phyloP scores from a whole-genome alignment of 2,797 vertebrate species.

The Discoglossus pictus region DNA sequence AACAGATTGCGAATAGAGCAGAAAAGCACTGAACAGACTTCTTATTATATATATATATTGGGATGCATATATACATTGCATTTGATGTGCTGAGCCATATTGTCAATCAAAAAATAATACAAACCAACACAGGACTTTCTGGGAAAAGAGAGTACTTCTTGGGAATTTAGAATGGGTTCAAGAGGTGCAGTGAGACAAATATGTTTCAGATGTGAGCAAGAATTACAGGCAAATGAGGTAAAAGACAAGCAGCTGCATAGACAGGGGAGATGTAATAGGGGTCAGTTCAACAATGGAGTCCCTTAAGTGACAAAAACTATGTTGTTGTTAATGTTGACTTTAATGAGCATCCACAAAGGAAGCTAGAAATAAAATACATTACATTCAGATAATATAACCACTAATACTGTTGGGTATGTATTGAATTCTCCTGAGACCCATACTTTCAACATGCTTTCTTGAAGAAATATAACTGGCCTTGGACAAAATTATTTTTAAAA shows the following conservation, averaged over 20 bases:
- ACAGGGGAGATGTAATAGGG: background rate
- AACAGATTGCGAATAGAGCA: constrained; percentile 14
- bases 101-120: constrained; percentile 26
- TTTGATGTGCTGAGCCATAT: background rate
- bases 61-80: background rate
- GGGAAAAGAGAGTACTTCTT: background rate
- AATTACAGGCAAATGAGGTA: constrained; percentile 12
- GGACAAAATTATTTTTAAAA: no score
- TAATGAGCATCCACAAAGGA: constrained; percentile 12
- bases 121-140: constrained; percentile 24
- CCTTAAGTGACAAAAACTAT: background rate
- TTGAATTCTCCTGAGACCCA: no score
- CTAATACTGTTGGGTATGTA: no score
- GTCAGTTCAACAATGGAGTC: background rate
- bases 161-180: constrained; percentile 20
- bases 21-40: constrained; percentile 25
- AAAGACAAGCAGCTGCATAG: constrained; percentile 1
- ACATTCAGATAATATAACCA: no score
- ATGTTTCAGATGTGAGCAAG: constrained; percentile 35
- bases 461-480: no score
- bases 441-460: no score
- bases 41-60: constrained; percentile 10
- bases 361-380: background rate
- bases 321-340: constrained; percentile 4
- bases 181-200: constrained; percentile 19